Conservation (phyloP, 2,113 vertebrate genomes). For the Menidia beryllina region DNA sequence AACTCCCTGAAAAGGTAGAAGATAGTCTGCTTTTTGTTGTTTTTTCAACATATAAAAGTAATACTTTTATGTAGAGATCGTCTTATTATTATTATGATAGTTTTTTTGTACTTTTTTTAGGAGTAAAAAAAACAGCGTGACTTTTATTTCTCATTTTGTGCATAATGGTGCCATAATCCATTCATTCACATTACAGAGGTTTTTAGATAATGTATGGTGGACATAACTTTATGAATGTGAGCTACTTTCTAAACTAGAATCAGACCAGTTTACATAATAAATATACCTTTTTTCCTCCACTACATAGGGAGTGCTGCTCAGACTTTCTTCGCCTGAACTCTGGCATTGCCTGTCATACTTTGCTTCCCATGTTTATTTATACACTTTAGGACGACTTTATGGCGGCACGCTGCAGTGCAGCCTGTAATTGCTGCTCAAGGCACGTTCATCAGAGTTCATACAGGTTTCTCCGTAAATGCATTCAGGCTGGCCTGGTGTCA, state of each 20-base stretch:
- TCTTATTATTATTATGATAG: no score
- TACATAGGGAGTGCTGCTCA: neutral
- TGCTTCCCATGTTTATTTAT: conserved; percentile 64
- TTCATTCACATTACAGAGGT: no score
- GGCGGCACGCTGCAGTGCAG: conserved; percentile 32
- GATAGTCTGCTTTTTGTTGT: no score
- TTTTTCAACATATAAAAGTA: no score
- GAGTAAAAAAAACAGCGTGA: no score
- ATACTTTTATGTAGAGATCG: no score
- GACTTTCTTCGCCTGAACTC: conserved; percentile 26
- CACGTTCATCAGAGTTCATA: conserved; percentile 69
- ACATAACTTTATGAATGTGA: neutral
- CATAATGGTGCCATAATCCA: no score
- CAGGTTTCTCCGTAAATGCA: conserved; percentile 75
- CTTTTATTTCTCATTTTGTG: no score
- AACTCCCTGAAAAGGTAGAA: conserved; percentile 20
- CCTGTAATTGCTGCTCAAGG: conserved; percentile 61
- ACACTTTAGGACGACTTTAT: conserved; percentile 61
- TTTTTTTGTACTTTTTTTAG: no score
- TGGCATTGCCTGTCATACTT: conserved; percentile 46
- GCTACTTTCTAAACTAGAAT: neutral
- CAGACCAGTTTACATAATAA: conserved; percentile 13
- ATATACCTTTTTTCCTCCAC: neutral
- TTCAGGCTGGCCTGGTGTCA: conserved; percentile 68
- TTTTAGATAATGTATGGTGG: fast-evolving